These are phyloP conservation scores for Mnemiopsis leidyi DNA, from an alignment of 37 sponge, comb jelly and placozoan genomes.

Conservation along the genomic window DNA sequence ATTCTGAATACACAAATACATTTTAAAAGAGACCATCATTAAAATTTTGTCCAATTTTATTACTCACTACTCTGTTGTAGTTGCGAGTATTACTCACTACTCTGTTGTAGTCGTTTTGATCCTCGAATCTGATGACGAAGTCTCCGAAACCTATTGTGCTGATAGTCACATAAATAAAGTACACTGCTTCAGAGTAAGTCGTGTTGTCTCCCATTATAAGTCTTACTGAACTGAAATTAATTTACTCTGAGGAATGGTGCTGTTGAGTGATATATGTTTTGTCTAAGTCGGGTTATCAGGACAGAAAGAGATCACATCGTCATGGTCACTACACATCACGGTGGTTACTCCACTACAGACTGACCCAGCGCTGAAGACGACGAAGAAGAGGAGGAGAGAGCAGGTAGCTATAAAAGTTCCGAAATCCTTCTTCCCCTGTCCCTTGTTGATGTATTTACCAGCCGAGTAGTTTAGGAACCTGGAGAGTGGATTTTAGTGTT, in stretches of 20 bases:
- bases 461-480: conserved; percentile 30
- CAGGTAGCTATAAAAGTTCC: background rate
- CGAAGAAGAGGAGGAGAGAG: conserved; percentile 5
- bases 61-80: background rate
- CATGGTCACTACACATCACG: too few relatives aligned
- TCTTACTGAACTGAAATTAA: conserved; percentile 42
- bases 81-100: conserved; percentile 61
- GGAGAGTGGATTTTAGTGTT: too few relatives aligned
- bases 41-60: too few relatives aligned
- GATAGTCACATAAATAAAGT: conserved; percentile 53
- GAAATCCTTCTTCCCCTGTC: background rate
- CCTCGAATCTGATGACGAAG: conserved; percentile 61
- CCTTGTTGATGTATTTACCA: conserved; percentile 11
- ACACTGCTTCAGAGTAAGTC: conserved; percentile 6
- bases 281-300: too few relatives aligned
- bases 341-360: too few relatives aligned
- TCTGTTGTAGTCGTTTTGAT: background rate
- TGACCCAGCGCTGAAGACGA: conserved; percentile 54
- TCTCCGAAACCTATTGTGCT: conserved; percentile 47
- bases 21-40: too few relatives aligned
- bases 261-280: too few relatives aligned
- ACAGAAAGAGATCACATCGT: too few relatives aligned
- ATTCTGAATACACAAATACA: too few relatives aligned
- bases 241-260: too few relatives aligned
- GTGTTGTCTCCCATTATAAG: conserved; percentile 19